Percentiles rank a stretch among this genome's conserved stretches.
These are phyloP conservation scores for Salvelinus namaycush DNA, from an alignment of 2,113 vertebrate genomes.

Conservation along the genomic window DNA sequence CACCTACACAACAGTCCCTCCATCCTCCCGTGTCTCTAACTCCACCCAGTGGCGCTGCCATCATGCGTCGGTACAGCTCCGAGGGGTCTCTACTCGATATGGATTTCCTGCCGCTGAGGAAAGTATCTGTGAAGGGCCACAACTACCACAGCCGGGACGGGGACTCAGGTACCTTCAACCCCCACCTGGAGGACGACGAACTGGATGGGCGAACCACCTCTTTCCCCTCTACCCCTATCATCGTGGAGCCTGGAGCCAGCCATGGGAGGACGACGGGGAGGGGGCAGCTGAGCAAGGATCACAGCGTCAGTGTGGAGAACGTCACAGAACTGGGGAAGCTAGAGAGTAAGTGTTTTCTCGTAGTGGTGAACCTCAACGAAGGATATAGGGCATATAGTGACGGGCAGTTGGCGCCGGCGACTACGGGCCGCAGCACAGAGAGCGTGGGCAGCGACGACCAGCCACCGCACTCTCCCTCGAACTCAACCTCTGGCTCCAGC, in stretches of 20 bases:
- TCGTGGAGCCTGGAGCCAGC: constrained; percentile 24
- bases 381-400: constrained; percentile 76
- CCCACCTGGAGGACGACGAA: background rate
- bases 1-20: too few relatives aligned
- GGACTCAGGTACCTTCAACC: constrained; percentile 16
- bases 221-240: constrained; percentile 11
- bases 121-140: constrained; percentile 17
- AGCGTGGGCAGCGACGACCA: constrained; percentile 30
- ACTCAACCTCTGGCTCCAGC: background rate
- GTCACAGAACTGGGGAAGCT: constrained; percentile 32
- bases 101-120: constrained; percentile 62
- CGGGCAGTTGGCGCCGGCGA: constrained; percentile 60
- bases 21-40: too few relatives aligned
- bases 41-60: background rate
- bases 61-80: constrained; percentile 73
- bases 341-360: constrained; percentile 46
- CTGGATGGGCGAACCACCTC: accelerated
- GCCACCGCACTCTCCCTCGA: background rate
- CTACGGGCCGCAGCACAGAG: constrained; percentile 35
- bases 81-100: constrained; percentile 73
- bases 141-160: background rate
- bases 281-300: constrained; percentile 55
- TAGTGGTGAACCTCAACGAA: constrained; percentile 47
- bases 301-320: constrained; percentile 66
- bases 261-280: background rate